Evolutionary conservation across 2,888 invertebrate species (phyloP).

Genomic region (Protonemura montana): DNA sequence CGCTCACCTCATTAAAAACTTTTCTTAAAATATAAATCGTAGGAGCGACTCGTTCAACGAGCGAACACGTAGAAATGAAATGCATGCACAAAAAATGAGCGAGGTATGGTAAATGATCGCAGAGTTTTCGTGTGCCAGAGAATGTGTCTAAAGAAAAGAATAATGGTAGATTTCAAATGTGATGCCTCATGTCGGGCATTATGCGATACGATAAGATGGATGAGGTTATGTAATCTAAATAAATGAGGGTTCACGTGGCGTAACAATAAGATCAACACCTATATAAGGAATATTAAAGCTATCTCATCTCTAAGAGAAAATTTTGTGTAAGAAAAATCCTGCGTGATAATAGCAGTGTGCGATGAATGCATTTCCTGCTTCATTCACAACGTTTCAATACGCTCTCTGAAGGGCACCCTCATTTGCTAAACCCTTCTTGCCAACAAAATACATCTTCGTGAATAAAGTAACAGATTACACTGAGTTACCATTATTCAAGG

Average conservation of each 20-base stretch:
- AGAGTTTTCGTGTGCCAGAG: background rate
- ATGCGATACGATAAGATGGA: slow-evolving; percentile 44
- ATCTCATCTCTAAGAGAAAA: slow-evolving; percentile 26
- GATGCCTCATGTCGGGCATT: slow-evolving; percentile 31
- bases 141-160: slow-evolving; percentile 35
- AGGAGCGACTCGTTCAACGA: background rate
- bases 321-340: slow-evolving; percentile 12
- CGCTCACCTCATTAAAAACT: background rate
- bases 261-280: slow-evolving; percentile 41
- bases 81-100: slow-evolving; percentile 2
- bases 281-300: slow-evolving; percentile 35
- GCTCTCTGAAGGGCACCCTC: background rate
- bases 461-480: slow-evolving; percentile 7
- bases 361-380: slow-evolving; percentile 26
- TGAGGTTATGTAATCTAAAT: slow-evolving; percentile 45
- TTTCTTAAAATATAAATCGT: background rate
- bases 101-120: slow-evolving; percentile 15
- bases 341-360: background rate
- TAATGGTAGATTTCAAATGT: slow-evolving; percentile 41
- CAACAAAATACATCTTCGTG: background rate
- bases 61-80: background rate
- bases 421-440: background rate
- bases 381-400: background rate
- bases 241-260: slow-evolving; percentile 41
- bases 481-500: background rate